A percentile compares a stretch with the other conserved stretches of the same genome.
Evolutionary conservation across 2,888 invertebrate genomes (phyloP).

Genomic region (Eugnorisma glareosa): DNA sequence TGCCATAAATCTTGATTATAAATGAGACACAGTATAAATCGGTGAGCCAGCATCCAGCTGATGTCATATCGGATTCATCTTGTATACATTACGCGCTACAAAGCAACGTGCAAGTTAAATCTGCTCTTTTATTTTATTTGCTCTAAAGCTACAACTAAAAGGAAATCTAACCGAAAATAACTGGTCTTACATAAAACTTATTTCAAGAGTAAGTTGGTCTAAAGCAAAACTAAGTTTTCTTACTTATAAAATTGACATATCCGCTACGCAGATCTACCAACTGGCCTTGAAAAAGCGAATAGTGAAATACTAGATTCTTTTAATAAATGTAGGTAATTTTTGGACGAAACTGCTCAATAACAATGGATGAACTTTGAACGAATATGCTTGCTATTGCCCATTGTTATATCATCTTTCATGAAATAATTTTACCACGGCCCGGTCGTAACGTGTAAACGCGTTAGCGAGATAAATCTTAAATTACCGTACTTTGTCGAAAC

Average conservation of each 20-base stretch:
- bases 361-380: conserved; percentile 70
- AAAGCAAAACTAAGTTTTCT: neutral
- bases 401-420: conserved; percentile 71
- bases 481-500: conserved; percentile 56
- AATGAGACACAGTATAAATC: conserved; percentile 8
- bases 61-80: conserved; percentile 30
- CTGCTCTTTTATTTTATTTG: neutral
- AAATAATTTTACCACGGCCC: conserved; percentile 72
- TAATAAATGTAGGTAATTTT: conserved; percentile 52
- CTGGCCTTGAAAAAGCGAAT: conserved; percentile 49
- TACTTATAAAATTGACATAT: conserved; percentile 7
- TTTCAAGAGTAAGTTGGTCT: neutral
- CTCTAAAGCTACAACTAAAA: neutral
- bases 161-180: neutral
- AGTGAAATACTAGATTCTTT: conserved; percentile 46
- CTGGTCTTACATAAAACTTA: neutral
- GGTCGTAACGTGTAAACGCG: conserved; percentile 45
- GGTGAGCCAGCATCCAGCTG: neutral
- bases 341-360: conserved; percentile 53
- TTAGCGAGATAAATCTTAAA: conserved; percentile 51
- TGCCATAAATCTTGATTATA: conserved; percentile 19
- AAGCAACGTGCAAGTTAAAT: conserved; percentile 20
- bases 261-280: conserved; percentile 24
- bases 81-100: conserved; percentile 11
- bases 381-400: conserved; percentile 68